These are phyloP conservation scores for Ammodytes marinus DNA, from an alignment of 2,113 vertebrate genomes.

Conservation along the genomic window DNA sequence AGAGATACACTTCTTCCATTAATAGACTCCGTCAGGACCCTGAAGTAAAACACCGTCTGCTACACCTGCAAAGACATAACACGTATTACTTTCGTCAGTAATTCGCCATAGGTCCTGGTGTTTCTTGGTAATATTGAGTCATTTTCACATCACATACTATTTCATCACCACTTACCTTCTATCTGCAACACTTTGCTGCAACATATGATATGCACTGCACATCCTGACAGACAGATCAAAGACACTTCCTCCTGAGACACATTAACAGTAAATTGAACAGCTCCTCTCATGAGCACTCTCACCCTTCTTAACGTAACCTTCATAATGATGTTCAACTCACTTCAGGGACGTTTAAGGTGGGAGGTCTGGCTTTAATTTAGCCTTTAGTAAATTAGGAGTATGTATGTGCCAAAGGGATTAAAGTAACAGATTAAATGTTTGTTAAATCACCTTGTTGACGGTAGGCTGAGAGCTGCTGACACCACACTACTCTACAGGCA, in stretches of 20 bases:
- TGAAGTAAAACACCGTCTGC: conserved; percentile 4
- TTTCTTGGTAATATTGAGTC: conserved; percentile 26
- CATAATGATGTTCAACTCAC: neutral
- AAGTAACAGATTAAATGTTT: neutral
- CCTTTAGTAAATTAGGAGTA: conserved; percentile 5
- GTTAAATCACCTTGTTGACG: neutral
- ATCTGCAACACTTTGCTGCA: neutral
- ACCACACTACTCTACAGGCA: neutral
- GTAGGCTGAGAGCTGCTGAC: neutral
- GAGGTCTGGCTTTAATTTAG: conserved; percentile 5
- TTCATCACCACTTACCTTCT: neutral
- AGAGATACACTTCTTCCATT: conserved; percentile 8
- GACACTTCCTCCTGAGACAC: conserved; percentile 31
- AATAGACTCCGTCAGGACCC: neutral
- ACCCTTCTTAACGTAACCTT: conserved; percentile 33
- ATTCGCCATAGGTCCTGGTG: conserved; percentile 16
- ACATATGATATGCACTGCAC: neutral
- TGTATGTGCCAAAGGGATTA: neutral
- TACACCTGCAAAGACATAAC: conserved; percentile 6
- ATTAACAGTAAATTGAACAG: conserved; percentile 25
- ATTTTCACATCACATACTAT: conserved; percentile 24
- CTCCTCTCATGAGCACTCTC: conserved; percentile 36
- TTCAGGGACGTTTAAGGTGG: neutral
- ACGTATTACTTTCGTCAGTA: conserved; percentile 1
- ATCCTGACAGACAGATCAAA: conserved; percentile 19